Percentiles rank a stretch among this genome's conserved stretches.
Evolutionary conservation across 2,113 vertebrate species (phyloP).

Genomic region (Ciconia maguari): DNA sequence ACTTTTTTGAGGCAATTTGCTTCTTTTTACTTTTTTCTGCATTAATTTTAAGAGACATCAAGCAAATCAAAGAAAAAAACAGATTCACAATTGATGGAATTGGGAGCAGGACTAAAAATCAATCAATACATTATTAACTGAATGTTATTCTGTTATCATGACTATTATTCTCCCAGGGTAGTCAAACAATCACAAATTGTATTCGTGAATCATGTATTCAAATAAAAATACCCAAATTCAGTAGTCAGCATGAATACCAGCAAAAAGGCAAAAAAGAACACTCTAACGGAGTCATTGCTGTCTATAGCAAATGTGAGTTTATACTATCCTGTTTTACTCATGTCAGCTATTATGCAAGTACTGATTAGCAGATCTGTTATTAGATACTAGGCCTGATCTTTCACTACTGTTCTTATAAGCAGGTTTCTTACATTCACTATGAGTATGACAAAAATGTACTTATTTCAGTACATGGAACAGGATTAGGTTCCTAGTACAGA

Average conservation of each 20-base stretch:
- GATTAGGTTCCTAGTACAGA: neutral
- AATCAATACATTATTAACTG: neutral
- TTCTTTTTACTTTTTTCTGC: neutral
- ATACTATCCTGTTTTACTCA: neutral
- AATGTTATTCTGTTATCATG: neutral
- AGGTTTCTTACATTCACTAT: neutral
- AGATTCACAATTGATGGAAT: neutral
- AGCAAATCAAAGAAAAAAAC: neutral
- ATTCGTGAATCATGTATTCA: neutral
- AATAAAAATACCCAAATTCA: neutral
- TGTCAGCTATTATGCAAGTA: neutral
- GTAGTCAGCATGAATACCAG: neutral
- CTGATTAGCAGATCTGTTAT: neutral
- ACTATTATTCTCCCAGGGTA: neutral
- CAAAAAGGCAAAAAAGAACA: neutral
- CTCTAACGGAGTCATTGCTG: neutral
- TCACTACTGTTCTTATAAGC: neutral
- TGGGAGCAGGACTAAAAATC: neutral
- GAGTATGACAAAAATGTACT: neutral
- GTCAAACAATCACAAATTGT: neutral
- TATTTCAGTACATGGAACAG: neutral
- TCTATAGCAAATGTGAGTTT: neutral
- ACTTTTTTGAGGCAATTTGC: neutral
- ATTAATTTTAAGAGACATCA: neutral
- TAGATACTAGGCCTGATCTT: neutral